Percentiles rank a stretch among this genome's conserved stretches.
Conservation (phyloP, 2,888 invertebrate species). For the Fragum whitleyi region DNA sequence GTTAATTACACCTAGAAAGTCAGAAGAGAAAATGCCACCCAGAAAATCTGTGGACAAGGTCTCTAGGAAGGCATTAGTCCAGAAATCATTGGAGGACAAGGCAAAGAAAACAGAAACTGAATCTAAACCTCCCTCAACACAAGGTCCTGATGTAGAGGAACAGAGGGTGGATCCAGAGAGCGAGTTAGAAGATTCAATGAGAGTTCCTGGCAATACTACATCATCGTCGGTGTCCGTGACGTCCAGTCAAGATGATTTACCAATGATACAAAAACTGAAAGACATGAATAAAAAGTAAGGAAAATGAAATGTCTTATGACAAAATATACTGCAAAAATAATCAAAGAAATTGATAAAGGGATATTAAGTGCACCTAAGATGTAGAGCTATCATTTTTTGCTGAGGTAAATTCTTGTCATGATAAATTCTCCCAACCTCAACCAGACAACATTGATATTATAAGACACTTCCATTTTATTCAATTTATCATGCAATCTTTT, state of each 20-base stretch:
- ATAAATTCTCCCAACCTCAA: too few species aligned
- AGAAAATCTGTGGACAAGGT: slow-evolving; percentile 59
- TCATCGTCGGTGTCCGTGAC: slow-evolving; percentile 62
- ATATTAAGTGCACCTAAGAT: too few species aligned
- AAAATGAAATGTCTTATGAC: too few species aligned
- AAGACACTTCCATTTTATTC: too few species aligned
- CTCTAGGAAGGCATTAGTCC: slow-evolving; percentile 31
- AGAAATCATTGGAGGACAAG: slow-evolving; percentile 58
- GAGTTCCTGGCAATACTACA: slow-evolving; percentile 23
- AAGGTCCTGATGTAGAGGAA: slow-evolving; percentile 13
- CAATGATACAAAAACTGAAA: slow-evolving; percentile 77
- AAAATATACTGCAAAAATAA: too few species aligned
- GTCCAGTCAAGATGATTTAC: slow-evolving; percentile 68
- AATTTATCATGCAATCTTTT: too few species aligned
- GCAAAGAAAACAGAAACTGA: slow-evolving; percentile 22
- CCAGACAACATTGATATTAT: too few species aligned
- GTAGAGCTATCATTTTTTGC: too few species aligned
- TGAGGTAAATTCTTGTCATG: too few species aligned
- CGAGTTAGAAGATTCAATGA: slow-evolving; percentile 57
- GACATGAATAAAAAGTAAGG: slow-evolving; percentile 77
- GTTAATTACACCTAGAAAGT: slow-evolving; percentile 53
- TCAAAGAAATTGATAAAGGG: too few species aligned
- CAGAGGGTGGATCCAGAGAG: slow-evolving; percentile 38
- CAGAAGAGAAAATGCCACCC: slow-evolving; percentile 43
- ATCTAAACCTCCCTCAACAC: slow-evolving; percentile 21